phyloP scores from a whole-genome alignment of 2,113 vertebrate genomes.

The Hiodon alosoides region DNA sequence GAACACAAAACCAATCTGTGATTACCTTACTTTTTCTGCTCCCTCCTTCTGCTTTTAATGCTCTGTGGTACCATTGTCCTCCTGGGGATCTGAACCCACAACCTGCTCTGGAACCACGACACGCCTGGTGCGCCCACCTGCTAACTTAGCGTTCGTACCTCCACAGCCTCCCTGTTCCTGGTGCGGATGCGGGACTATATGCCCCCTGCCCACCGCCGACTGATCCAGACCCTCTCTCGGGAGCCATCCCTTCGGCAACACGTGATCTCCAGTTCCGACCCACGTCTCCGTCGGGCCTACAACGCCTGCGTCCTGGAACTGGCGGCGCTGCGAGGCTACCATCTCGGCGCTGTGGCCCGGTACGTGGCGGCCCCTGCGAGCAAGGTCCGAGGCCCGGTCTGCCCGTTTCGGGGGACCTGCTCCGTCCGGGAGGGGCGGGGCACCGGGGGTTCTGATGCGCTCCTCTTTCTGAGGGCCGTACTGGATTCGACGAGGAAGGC shows the following conservation, averaged over 20 bases:
- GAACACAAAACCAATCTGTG: too few relatives aligned
- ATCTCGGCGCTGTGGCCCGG: constrained; percentile 66
- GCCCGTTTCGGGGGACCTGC: constrained; percentile 26
- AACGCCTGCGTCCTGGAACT: constrained; percentile 63
- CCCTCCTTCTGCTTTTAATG: neutral
- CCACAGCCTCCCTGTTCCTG: constrained; percentile 61
- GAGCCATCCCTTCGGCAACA: constrained; percentile 49
- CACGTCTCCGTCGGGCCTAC: constrained; percentile 51
- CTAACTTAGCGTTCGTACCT: too few relatives aligned
- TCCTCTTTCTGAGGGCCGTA: constrained; percentile 72
- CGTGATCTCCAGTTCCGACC: constrained; percentile 30
- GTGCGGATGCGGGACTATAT: constrained; percentile 75
- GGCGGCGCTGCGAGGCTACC: constrained; percentile 62
- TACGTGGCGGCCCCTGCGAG: constrained; percentile 52
- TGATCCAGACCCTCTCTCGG: constrained; percentile 52
- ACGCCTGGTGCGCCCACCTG: constrained; percentile 14
- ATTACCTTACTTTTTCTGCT: neutral
- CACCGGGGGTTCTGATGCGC: constrained; percentile 61
- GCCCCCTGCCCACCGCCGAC: constrained; percentile 64
- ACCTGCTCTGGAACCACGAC: constrained; percentile 22
- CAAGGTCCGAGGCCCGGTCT: constrained; percentile 30
- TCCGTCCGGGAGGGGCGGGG: constrained; percentile 49
- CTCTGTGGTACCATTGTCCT: neutral
- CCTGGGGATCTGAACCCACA: constrained; percentile 3
- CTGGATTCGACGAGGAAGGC: constrained; percentile 53